These are phyloP conservation scores for Nymphicus hollandicus DNA, from an alignment of 2,113 vertebrate genomes.

Conservation along the genomic window DNA sequence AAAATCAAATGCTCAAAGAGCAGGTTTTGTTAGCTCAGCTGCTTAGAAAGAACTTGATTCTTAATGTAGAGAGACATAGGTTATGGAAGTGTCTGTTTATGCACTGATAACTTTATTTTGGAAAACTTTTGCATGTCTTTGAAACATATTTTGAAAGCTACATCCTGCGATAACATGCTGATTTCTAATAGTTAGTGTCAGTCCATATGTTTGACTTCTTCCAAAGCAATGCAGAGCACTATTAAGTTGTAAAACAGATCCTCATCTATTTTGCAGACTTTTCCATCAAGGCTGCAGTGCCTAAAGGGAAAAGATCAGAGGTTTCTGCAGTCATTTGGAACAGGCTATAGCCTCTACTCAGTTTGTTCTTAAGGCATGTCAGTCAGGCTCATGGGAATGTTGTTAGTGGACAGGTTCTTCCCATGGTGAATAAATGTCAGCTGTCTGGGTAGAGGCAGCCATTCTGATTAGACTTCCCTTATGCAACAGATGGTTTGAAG, in stretches of 20 bases:
- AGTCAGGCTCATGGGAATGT: slow-evolving; percentile 20
- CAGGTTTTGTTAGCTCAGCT: background rate
- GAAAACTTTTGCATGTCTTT: background rate
- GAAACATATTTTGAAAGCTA: background rate
- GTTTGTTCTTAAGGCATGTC: background rate
- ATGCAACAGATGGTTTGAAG: slow-evolving; percentile 18
- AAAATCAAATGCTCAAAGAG: background rate
- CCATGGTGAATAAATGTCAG: slow-evolving; percentile 27
- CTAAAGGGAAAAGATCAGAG: background rate
- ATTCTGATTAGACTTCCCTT: background rate
- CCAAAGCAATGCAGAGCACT: background rate
- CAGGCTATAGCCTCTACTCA: background rate
- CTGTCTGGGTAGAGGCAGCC: background rate
- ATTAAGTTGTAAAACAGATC: background rate
- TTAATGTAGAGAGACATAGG: background rate
- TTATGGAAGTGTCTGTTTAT: background rate
- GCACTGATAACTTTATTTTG: background rate
- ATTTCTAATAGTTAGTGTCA: background rate
- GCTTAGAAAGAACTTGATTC: background rate
- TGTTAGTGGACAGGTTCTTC: slow-evolving; percentile 38
- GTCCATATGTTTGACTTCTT: background rate
- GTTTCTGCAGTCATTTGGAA: background rate
- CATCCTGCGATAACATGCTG: background rate
- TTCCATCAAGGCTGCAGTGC: background rate
- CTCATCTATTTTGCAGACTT: background rate